Conservation (phyloP, 2,113 vertebrate genomes). For the Cyanoderma ruficeps region DNA sequence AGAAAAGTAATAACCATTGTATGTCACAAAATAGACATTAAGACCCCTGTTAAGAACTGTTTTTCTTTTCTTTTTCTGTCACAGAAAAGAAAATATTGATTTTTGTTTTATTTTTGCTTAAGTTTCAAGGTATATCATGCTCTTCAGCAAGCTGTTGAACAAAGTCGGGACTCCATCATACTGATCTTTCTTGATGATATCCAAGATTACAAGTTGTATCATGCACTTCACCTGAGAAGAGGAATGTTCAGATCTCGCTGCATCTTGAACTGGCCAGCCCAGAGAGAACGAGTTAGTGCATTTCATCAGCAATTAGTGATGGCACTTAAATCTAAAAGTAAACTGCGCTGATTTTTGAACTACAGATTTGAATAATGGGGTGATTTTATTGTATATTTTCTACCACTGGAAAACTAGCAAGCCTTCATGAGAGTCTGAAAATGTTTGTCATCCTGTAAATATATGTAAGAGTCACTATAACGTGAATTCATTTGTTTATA, state of each 20-base stretch:
- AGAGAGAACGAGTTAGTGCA: constrained; percentile 82
- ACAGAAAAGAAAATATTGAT: not conserved
- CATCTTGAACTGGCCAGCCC: constrained; percentile 88
- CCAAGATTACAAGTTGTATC: constrained; percentile 87
- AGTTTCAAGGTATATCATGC: constrained; percentile 93
- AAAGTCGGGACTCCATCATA: constrained; percentile 89
- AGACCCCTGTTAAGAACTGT: not conserved
- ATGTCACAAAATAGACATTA: not conserved
- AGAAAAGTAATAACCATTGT: not conserved
- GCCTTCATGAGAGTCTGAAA: not conserved
- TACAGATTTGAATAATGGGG: not conserved
- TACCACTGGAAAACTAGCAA: not conserved
- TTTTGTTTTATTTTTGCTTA: constrained; percentile 20
- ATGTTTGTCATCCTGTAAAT: not conserved
- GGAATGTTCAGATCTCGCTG: constrained; percentile 89
- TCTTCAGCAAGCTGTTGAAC: constrained; percentile 89
- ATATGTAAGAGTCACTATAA: not conserved
- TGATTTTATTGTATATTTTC: not conserved
- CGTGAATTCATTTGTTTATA: not conserved
- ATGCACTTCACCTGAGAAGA: constrained; percentile 84
- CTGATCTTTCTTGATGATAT: constrained; percentile 90
- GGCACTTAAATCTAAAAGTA: constrained; percentile 86
- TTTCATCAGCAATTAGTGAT: constrained; percentile 87
- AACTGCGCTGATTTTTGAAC: constrained; percentile 27
- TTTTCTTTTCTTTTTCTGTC: not conserved